These are phyloP conservation scores for Phlogophora meticulosa DNA, from an alignment of 2,888 invertebrate species.

Conservation along the genomic window DNA sequence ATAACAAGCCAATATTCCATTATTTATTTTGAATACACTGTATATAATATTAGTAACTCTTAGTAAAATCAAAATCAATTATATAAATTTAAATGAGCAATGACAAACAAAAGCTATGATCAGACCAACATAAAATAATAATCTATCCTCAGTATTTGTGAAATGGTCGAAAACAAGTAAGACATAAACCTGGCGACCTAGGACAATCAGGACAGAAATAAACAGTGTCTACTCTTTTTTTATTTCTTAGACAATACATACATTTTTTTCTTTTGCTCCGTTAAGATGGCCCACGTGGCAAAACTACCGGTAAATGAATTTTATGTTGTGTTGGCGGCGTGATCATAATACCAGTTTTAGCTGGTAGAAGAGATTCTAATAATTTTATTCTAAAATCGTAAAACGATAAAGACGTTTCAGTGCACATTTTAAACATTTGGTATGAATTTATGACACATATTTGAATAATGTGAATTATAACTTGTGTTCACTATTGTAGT, in stretches of 20 bases:
- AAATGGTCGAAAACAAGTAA: slow-evolving; percentile 23
- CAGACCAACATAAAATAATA: too few relatives aligned
- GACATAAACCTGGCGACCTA: slow-evolving; percentile 14
- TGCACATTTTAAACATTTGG: slow-evolving; percentile 15
- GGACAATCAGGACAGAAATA: slow-evolving; percentile 30
- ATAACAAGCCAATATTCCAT: slow-evolving; percentile 26
- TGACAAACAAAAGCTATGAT: too few relatives aligned
- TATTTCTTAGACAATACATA: slow-evolving; percentile 24
- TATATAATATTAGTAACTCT: too few relatives aligned
- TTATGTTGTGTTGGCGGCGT: too few relatives aligned
- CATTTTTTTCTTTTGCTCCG: slow-evolving; percentile 24
- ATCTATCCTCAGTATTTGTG: slow-evolving; percentile 19
- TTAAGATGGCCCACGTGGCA: too few relatives aligned
- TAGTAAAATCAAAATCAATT: too few relatives aligned
- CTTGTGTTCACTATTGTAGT: slow-evolving; percentile 33
- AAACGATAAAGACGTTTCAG: too few relatives aligned
- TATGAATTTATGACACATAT: slow-evolving; percentile 30
- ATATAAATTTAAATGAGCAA: too few relatives aligned
- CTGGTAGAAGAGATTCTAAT: slow-evolving; percentile 5
- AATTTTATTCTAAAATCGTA: too few relatives aligned
- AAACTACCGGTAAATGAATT: too few relatives aligned
- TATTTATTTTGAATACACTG: slow-evolving; percentile 21
- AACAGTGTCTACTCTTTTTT: slow-evolving; percentile 28
- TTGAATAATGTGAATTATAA: slow-evolving; percentile 29
- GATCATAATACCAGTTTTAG: too few relatives aligned